Percentiles rank a stretch among this genome's conserved stretches.
Evolutionary conservation across 2,888 invertebrate species (phyloP).

Genomic region (Trissonchulus sp.): DNA sequence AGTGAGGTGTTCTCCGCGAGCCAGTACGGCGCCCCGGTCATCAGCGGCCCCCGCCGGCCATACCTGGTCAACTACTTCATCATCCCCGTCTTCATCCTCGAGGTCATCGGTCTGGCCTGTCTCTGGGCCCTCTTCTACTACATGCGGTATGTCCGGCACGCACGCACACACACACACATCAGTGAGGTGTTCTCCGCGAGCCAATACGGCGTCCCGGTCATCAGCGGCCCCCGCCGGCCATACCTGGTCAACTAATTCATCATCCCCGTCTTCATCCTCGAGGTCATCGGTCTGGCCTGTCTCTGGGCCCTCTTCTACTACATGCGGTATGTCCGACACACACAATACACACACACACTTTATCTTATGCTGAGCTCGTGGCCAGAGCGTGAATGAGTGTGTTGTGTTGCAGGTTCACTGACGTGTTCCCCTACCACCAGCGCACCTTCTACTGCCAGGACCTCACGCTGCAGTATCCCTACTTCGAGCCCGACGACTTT

Average conservation of each 20-base stretch:
- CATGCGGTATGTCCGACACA: conserved; percentile 49
- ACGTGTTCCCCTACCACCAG: conserved; percentile 50
- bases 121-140: conserved; percentile 55
- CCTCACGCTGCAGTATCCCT: conserved; percentile 47
- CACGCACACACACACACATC: too few relatives aligned
- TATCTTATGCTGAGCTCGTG: too few relatives aligned
- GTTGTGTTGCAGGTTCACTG: conserved; percentile 44
- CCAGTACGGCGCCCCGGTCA: conserved; percentile 47
- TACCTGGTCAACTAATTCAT: conserved; percentile 50
- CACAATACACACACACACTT: too few relatives aligned
- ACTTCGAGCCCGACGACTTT: conserved; percentile 50
- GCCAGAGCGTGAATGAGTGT: too few relatives aligned
- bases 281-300: conserved; percentile 53
- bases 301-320: conserved; percentile 55
- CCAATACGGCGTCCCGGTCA: conserved; percentile 49
- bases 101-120: conserved; percentile 53
- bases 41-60: too few relatives aligned
- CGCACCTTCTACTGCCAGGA: conserved; percentile 50
- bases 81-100: conserved; percentile 53
- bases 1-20: conserved; percentile 48
- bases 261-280: conserved; percentile 53
- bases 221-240: conserved; percentile 11
- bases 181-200: conserved; percentile 48
- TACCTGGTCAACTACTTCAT: conserved; percentile 50
- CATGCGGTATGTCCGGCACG: conserved; percentile 51